These are phyloP conservation scores for Spilosoma lubricipeda DNA, from an alignment of 2,888 invertebrate genomes.

Conservation along the genomic window DNA sequence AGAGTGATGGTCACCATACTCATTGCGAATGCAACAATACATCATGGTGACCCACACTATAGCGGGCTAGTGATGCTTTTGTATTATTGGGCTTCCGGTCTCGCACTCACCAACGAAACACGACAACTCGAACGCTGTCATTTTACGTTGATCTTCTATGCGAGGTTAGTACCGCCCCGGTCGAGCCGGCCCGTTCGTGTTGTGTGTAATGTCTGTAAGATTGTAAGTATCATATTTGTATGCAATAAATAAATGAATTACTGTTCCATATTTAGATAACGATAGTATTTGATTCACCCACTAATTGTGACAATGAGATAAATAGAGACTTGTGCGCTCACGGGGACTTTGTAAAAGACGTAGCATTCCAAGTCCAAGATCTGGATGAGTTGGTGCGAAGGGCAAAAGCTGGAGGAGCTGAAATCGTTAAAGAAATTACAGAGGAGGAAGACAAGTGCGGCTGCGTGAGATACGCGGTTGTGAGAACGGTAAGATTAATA, in stretches of 20 bases:
- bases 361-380: slow-evolving; percentile 97
- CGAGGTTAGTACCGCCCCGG: too few relatives aligned
- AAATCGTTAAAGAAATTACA: slow-evolving; percentile 92
- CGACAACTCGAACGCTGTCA: too few relatives aligned
- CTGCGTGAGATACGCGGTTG: slow-evolving; percentile 92
- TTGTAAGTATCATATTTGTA: background rate
- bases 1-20: too few relatives aligned
- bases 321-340: slow-evolving; percentile 92
- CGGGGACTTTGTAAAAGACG: slow-evolving; percentile 98
- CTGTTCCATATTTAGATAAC: slow-evolving; percentile 88
- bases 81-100: too few relatives aligned
- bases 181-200: too few relatives aligned
- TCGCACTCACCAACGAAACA: too few relatives aligned
- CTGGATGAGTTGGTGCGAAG: slow-evolving; percentile 93
- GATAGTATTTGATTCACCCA: slow-evolving; percentile 96
- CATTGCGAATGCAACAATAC: too few relatives aligned
- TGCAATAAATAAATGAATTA: slow-evolving; percentile 34
- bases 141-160: too few relatives aligned
- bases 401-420: slow-evolving; percentile 94
- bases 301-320: slow-evolving; percentile 88
- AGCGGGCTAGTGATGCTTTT: too few relatives aligned
- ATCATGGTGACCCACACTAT: too few relatives aligned
- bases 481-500: slow-evolving; percentile 92
- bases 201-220: too few relatives aligned
- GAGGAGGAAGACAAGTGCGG: slow-evolving; percentile 95